Percentiles rank a stretch among this genome's conserved stretches.
phyloP scores from a whole-genome alignment of 2,888 invertebrate genomes.

The Coronaproctus castanopsis region DNA sequence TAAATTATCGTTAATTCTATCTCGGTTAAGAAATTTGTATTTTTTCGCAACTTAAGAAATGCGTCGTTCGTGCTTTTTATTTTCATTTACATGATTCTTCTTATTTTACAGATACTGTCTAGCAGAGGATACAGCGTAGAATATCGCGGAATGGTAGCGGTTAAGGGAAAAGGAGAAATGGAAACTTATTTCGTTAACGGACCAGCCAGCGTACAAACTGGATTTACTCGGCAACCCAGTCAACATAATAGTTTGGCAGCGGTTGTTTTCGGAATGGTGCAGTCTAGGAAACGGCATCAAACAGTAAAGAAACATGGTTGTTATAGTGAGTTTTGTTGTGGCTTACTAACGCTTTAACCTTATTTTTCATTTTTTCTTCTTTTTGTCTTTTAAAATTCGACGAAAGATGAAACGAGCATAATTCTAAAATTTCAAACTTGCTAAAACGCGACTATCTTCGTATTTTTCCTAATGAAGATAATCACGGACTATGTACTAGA shows the following conservation, averaged over 20 bases:
- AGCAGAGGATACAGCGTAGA: slow-evolving; percentile 50
- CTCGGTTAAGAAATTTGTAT: no score
- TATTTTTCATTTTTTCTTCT: background rate
- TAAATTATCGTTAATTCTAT: no score
- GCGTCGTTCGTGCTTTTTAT: background rate
- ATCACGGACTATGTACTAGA: no score
- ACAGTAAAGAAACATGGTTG: slow-evolving; percentile 21
- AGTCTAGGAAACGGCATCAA: slow-evolving; percentile 49
- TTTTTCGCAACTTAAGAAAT: no score
- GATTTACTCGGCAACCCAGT: slow-evolving; percentile 43
- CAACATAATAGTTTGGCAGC: slow-evolving; percentile 61
- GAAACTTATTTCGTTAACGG: slow-evolving; percentile 79
- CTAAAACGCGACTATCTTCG: background rate
- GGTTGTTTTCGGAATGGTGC: slow-evolving; percentile 73
- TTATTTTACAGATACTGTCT: slow-evolving; percentile 41
- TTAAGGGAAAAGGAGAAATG: slow-evolving; percentile 91
- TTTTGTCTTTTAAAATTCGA: background rate
- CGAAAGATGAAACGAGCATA: background rate
- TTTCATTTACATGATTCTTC: background rate
- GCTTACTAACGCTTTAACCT: slow-evolving; percentile 12
- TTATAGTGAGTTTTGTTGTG: slow-evolving; percentile 16
- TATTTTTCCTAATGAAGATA: no score
- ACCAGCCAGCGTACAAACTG: slow-evolving; percentile 36
- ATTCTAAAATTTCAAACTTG: background rate
- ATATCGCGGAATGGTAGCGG: slow-evolving; percentile 64